Percentiles rank a stretch among this genome's conserved stretches.
These are phyloP conservation scores for Dolichoris vasculosae DNA, from an alignment of 1,140 invertebrate species.

Conservation along the genomic window DNA sequence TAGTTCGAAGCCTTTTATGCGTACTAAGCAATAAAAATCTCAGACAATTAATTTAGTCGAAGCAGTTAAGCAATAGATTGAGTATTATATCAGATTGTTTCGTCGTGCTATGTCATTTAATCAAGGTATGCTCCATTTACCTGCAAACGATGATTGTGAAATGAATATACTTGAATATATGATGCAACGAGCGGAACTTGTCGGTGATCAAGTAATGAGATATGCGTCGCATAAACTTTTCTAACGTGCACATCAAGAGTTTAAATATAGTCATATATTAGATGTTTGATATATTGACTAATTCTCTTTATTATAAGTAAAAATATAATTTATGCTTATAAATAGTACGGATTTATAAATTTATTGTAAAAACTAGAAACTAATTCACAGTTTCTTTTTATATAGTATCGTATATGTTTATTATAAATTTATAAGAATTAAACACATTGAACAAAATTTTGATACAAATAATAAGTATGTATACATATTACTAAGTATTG, in stretches of 20 bases:
- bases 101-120: background rate
- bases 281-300: background rate
- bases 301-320: background rate
- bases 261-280: background rate
- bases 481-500: too few species aligned
- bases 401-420: too few species aligned
- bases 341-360: too few species aligned
- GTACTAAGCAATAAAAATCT: background rate
- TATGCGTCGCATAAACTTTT: background rate
- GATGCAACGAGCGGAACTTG: background rate
- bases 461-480: too few species aligned
- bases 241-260: background rate
- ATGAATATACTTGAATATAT: background rate
- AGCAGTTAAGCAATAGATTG: background rate
- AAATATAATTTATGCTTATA: too few species aligned
- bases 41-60: background rate
- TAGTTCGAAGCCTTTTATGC: background rate
- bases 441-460: too few species aligned
- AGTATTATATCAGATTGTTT: background rate
- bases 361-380: too few species aligned
- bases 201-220: background rate
- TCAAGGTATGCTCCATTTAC: slow-evolving; percentile 26
- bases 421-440: too few species aligned
- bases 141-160: background rate
- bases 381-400: too few species aligned